These are phyloP conservation scores for Pelmatolapia mariae DNA, from an alignment of 2,113 vertebrate species.

Conservation along the genomic window DNA sequence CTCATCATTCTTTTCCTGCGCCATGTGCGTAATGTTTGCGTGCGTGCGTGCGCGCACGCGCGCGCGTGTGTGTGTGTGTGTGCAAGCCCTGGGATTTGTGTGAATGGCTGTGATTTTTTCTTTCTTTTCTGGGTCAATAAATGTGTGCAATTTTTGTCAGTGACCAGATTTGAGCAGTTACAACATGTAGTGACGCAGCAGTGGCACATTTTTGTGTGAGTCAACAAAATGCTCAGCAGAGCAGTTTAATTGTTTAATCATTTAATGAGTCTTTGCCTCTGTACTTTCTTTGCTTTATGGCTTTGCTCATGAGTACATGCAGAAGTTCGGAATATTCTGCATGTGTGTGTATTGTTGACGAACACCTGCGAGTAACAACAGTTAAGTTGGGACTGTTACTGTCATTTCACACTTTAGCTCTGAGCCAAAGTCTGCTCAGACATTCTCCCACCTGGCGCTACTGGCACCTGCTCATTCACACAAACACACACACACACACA, in stretches of 20 bases:
- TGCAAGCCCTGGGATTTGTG: background rate
- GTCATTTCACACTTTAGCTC: constrained; percentile 39
- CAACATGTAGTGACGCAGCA: background rate
- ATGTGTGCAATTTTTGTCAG: background rate
- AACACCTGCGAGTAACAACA: constrained; percentile 28
- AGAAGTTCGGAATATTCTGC: background rate
- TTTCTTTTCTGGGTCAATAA: background rate
- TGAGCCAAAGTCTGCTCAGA: constrained; percentile 4
- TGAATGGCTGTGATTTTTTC: background rate
- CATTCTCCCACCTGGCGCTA: background rate
- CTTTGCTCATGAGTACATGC: background rate
- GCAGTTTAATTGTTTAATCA: background rate
- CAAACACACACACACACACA: background rate
- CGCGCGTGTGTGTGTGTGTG: background rate
- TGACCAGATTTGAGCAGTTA: background rate
- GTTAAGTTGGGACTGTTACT: constrained; percentile 23
- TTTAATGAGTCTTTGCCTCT: background rate
- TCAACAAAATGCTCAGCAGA: background rate
- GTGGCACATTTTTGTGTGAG: background rate
- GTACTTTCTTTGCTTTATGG: background rate
- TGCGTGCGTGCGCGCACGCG: background rate
- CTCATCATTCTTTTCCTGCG: constrained; percentile 45
- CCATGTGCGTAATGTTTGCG: background rate
- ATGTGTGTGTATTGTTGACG: background rate
- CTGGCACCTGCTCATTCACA: constrained; percentile 11